These are phyloP conservation scores for Eutolmus rufibarbis DNA, from an alignment of 2,888 invertebrate species.

Conservation along the genomic window DNA sequence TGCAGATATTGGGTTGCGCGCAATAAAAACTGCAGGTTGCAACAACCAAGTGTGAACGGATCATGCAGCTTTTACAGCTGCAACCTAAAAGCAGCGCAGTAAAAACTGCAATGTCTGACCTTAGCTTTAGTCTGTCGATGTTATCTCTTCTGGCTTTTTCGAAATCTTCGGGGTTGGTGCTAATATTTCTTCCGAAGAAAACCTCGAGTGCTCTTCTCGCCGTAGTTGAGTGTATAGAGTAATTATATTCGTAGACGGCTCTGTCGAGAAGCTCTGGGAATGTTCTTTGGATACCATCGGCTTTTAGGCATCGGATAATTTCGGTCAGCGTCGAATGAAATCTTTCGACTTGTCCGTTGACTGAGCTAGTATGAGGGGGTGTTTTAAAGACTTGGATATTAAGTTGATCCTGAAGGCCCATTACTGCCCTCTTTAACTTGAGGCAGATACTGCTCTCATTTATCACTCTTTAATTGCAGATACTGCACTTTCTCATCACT, in stretches of 20 bases:
- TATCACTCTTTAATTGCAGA: too few species aligned
- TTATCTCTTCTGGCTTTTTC: constrained; percentile 24
- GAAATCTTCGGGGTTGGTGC: background rate
- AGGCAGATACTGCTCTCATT: too few species aligned
- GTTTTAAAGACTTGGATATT: background rate
- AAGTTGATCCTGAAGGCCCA: too few species aligned
- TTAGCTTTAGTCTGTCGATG: background rate
- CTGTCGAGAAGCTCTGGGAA: constrained; percentile 43
- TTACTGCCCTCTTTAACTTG: too few species aligned
- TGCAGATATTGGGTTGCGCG: too few species aligned
- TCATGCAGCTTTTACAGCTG: too few species aligned
- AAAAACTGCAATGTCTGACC: too few species aligned
- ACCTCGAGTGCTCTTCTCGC: constrained; percentile 41
- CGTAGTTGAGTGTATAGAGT: constrained; percentile 42
- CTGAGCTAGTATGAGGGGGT: background rate
- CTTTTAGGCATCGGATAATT: background rate
- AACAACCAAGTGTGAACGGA: too few species aligned
- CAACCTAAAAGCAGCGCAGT: too few species aligned
- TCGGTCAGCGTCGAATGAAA: background rate
- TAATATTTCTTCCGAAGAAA: constrained; percentile 41
- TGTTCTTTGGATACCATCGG: background rate
- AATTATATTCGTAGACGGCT: constrained; percentile 44
- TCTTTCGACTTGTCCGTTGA: background rate
- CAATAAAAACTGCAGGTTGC: too few species aligned
- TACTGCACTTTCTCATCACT: too few species aligned